Evolutionary conservation across 2,113 vertebrate genomes (phyloP).

Genomic region (Campylomormyrus tamandua): DNA sequence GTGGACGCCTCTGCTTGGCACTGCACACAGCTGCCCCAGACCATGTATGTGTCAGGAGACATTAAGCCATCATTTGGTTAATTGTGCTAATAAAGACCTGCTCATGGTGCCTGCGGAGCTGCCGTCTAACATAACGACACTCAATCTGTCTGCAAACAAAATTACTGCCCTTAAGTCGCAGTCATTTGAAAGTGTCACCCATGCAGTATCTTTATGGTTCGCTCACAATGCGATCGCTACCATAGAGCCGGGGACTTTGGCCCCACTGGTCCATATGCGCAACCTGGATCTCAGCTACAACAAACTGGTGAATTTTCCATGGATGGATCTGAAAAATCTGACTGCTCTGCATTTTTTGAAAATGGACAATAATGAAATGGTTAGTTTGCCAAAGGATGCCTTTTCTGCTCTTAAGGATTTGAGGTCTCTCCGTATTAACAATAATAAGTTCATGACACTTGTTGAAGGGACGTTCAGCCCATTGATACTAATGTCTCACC

Average conservation of each 20-base stretch:
- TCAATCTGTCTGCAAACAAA: conserved; percentile 91
- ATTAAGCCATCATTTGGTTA: conserved; percentile 76
- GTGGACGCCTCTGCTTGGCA: conserved; percentile 50
- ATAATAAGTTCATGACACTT: conserved; percentile 78
- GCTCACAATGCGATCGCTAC: conserved; percentile 83
- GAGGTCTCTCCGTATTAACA: conserved; percentile 86
- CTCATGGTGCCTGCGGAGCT: conserved; percentile 73
- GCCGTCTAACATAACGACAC: conserved; percentile 83
- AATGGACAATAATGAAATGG: conserved; percentile 94
- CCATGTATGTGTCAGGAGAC: conserved; percentile 86
- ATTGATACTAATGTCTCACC: conserved; percentile 75
- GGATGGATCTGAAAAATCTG: conserved; percentile 81
- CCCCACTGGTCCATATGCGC: conserved; percentile 74
- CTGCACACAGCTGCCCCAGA: conserved; percentile 68
- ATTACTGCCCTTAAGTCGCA: conserved; percentile 68
- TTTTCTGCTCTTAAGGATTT: conserved; percentile 79
- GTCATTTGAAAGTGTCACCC: conserved; percentile 72
- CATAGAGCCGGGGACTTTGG: conserved; percentile 71
- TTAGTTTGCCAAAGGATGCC: conserved; percentile 70
- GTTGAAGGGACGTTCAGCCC: conserved; percentile 78
- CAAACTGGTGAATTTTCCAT: conserved; percentile 83
- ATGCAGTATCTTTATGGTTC: conserved; percentile 88
- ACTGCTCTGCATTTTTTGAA: conserved; percentile 87
- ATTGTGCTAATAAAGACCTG: conserved; percentile 92
- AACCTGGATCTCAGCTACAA: conserved; percentile 94